Conservation (phyloP, 2,113 vertebrate genomes). For the Centrocercus urophasianus region DNA sequence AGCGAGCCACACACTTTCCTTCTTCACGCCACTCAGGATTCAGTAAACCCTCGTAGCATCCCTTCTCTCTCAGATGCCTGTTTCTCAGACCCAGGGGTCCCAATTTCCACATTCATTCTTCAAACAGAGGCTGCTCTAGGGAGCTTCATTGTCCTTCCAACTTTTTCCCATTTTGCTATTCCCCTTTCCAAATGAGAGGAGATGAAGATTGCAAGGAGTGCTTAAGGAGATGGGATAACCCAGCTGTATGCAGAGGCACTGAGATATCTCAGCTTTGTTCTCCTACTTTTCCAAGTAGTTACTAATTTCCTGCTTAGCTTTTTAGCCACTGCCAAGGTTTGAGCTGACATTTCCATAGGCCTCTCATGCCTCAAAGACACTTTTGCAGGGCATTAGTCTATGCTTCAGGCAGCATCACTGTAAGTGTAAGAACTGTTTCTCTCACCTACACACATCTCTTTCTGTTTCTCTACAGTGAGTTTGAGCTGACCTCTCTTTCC, state of each 20-base stretch:
- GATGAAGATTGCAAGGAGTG: neutral
- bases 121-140: neutral
- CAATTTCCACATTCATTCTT: neutral
- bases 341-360: neutral
- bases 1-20: neutral
- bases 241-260: neutral
- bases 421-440: neutral
- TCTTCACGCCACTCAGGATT: neutral
- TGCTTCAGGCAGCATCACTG: neutral
- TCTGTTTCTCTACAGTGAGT: neutral
- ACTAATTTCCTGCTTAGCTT: neutral
- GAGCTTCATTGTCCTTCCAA: neutral
- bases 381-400: neutral
- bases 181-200: neutral
- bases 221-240: neutral
- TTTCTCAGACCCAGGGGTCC: neutral
- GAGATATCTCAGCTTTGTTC: neutral
- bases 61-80: neutral
- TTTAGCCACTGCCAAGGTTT: neutral
- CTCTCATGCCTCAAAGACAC: neutral
- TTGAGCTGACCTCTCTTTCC: neutral
- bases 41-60: fast-evolving
- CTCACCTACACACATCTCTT: fast-evolving
- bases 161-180: neutral
- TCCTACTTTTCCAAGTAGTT: neutral